Conservation (phyloP, 2,113 vertebrate species). For the Elanoides forficatus region DNA sequence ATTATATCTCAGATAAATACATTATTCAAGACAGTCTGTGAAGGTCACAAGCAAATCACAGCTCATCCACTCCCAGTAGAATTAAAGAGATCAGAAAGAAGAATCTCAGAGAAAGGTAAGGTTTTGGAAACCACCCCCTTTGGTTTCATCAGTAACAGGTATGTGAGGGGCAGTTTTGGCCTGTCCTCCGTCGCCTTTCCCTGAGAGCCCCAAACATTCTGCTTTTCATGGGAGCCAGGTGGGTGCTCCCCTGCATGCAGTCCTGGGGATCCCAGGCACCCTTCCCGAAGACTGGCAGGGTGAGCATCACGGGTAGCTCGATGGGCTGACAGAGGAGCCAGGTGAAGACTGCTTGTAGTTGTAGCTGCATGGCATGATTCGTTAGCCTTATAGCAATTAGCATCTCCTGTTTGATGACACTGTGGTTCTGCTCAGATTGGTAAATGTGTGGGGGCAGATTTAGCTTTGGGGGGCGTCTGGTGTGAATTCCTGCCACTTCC, state of each 20-base stretch:
- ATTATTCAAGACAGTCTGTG: not conserved
- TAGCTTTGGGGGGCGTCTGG: accelerated
- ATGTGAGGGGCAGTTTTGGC: not conserved
- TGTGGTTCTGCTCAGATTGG: not conserved
- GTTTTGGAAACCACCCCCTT: not conserved
- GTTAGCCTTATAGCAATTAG: not conserved
- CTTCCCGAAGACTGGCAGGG: not conserved
- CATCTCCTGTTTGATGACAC: not conserved
- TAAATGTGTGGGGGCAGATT: not conserved
- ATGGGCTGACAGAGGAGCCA: not conserved
- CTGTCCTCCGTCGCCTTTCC: not conserved
- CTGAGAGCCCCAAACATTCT: not conserved
- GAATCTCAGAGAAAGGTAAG: not conserved
- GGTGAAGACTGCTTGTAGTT: not conserved
- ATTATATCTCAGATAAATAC: not conserved
- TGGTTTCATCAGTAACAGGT: not conserved
- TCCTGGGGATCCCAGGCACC: accelerated
- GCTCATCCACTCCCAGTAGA: not conserved
- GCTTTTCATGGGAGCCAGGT: accelerated
- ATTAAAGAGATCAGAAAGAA: not conserved
- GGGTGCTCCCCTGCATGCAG: accelerated
- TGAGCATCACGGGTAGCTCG: accelerated
- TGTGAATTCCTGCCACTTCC: not conserved
- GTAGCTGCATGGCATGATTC: not conserved
- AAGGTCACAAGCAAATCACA: not conserved